Evolutionary conservation across 2,888 invertebrate genomes (phyloP), one percentile per base, ranked within the genome.

Genomic region (Anaspis maculata): DNA sequence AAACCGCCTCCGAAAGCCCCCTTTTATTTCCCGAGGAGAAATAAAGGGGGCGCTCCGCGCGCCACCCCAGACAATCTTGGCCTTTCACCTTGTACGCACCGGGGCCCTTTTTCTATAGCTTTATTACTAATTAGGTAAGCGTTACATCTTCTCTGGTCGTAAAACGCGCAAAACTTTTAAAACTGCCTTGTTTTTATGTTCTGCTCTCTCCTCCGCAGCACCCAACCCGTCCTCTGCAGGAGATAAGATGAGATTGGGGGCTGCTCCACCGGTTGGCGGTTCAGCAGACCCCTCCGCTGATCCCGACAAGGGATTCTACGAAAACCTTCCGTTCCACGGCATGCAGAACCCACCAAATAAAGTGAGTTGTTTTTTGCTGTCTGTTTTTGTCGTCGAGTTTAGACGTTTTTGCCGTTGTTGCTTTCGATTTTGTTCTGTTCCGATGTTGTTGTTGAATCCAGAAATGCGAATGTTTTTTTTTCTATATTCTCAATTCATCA

Each of bases 281-380:
- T 57, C 57, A 57, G 65, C 66, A 56, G 64, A 77, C 77, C 82
- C 73, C 71, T 75, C 79, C 64, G 75, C 79, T 64, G 87, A 87
- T 66, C 81, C 82, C 66, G 76, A 77, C 55, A 84, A 85, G 52
- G 87, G 86, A 65, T 82, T 85, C 63, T 92, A 91, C 75, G 91
- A 92, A 72, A 92, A 92, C 71, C 78, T 91, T 59, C 91, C 91
- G 61, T 92, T 91, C 77, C 91, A 91, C 67, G 90, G 90, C 56
- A 79, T 91, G 61, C 90, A 90, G 71, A 85, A 87, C 68, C 87
- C 90, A 61, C 90, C 89, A 57, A 85, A 89, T 69, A 91, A 91
- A 86, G 91, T 91, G 79, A 68, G 54, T 33, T 19, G 26, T 14
- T 30, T 16, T 13, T 10, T 14, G 12, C 16, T 25, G 16, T 7